Conservation (phyloP, 1,140 invertebrate genomes). For the Diorhabda elongata region DNA sequence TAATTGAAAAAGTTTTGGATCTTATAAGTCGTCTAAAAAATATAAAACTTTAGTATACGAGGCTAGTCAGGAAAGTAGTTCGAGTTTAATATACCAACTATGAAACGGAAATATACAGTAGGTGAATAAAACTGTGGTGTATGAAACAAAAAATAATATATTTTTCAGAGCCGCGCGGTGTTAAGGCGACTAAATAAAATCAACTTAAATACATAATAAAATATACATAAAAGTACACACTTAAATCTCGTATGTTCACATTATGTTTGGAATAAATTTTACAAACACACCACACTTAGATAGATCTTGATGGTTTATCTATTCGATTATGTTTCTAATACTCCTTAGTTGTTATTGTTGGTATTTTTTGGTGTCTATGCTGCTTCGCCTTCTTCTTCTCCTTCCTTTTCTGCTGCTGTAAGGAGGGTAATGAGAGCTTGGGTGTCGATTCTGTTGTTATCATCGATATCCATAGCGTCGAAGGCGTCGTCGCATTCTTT, state of each 20-base stretch:
- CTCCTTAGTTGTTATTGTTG: neutral
- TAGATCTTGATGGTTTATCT: neutral
- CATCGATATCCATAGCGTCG: slow-evolving; percentile 92
- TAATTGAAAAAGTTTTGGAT: too few species aligned
- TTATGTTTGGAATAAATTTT: neutral
- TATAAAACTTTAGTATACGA: too few species aligned
- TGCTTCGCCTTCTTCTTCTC: slow-evolving; percentile 62
- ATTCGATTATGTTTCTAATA: too few species aligned
- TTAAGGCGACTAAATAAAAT: slow-evolving; percentile 16
- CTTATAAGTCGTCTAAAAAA: too few species aligned
- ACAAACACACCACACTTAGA: neutral
- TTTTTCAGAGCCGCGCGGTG: slow-evolving; percentile 22
- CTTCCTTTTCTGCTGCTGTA: slow-evolving; percentile 75
- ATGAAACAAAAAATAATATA: slow-evolving; percentile 25
- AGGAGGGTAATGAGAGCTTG: slow-evolving; percentile 80
- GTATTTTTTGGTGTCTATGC: slow-evolving; percentile 49
- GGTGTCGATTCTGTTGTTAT: slow-evolving; percentile 90
- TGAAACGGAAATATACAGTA: neutral
- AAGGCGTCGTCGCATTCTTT: slow-evolving; percentile 93
- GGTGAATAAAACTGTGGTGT: slow-evolving; percentile 14
- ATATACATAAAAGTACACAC: neutral
- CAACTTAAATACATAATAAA: neutral
- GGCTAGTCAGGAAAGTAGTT: too few species aligned
- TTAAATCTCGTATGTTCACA: neutral
- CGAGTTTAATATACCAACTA: too few species aligned